phyloP scores from a whole-genome alignment of 2,113 vertebrate species.

The Noturus placidus region DNA sequence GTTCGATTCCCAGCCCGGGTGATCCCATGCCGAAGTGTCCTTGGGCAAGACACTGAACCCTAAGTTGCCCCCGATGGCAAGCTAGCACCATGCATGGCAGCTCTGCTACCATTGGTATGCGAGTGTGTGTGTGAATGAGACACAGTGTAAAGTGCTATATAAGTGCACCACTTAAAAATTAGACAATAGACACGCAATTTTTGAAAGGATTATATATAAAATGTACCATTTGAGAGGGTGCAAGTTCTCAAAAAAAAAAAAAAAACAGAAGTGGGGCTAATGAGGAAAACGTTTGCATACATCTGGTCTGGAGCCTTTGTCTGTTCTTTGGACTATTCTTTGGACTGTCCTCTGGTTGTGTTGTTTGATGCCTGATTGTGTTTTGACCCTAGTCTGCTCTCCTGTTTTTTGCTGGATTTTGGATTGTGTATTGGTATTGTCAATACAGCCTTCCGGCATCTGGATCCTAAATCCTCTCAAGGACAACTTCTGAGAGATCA shows the following conservation, averaged over 20 bases:
- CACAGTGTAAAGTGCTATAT: too few species aligned
- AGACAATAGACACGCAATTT: not conserved
- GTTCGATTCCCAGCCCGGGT: too few species aligned
- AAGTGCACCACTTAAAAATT: too few species aligned
- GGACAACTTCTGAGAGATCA: slow-evolving; percentile 24
- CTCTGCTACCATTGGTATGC: too few species aligned
- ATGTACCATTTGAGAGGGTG: not conserved
- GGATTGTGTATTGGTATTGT: slow-evolving; percentile 28
- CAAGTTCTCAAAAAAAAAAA: not conserved
- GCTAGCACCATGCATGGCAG: too few species aligned
- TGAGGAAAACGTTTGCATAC: not conserved
- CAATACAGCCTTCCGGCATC: slow-evolving; percentile 29
- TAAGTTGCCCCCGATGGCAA: too few species aligned
- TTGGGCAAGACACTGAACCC: too few species aligned
- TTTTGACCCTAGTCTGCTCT: slow-evolving; percentile 22
- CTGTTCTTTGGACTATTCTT: slow-evolving; percentile 17
- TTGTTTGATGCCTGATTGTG: slow-evolving; percentile 19
- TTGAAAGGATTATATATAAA: not conserved
- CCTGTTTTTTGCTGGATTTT: slow-evolving; percentile 15
- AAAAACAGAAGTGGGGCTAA: not conserved
- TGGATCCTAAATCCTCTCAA: slow-evolving; percentile 27
- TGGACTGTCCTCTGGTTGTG: slow-evolving; percentile 5
- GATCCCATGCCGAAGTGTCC: too few species aligned
- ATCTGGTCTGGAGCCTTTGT: slow-evolving; percentile 9
- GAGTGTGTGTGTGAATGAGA: too few species aligned